Evolutionary conservation across 2,888 invertebrate genomes (phyloP), one percentile per base, ranked within the genome.

Genomic region (Mongoloraphidia duomilia): DNA sequence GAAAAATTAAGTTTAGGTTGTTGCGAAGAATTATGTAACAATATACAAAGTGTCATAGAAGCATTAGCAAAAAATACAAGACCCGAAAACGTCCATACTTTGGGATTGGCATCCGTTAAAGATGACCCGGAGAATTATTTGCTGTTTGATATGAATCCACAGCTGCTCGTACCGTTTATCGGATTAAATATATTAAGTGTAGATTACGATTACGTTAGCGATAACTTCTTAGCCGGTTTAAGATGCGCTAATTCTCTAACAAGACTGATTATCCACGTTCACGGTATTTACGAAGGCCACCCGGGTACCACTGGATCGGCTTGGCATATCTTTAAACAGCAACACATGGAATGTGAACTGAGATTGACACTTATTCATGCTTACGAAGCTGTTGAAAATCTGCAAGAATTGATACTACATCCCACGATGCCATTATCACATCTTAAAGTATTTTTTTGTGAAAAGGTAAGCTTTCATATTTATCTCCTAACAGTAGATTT

Each of bases 391-490:
- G 76, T 82, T 13, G 69, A 72, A 54, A 68, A 73, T 51, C 65
- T 84, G 54, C 74, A 82, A 51, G 65, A 70, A 42, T 71, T 76
- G 53, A 79, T 86, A 55, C 65, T 86, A 46, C 75, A 75, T 55
- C 75, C 75, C 41, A 72, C 76, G 49, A 82, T 86, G 82, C 85
- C 84, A 13, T 68, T 86, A 17, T 77, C 81, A 17, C 82, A 83
- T 63, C 71, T 85, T 46, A 77, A 82, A 60, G 80, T 81, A 49
- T 74, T 84, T 56, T 86, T 85, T 67, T 84, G 84, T 64, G 79
- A 81, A 64, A 68, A 71, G 62, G 75, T 76, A 64, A 66, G 68
- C 63, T 8, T 36, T 39, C 14, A 38, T 35, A 44, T 37, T 33
- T 12, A 6, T 26, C 26, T 17, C 17, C 4, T 17, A 26, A 26